Base-by-base conservation (phyloP, 2,797 vertebrate species). In the Sebastes trivittatus region DNA sequence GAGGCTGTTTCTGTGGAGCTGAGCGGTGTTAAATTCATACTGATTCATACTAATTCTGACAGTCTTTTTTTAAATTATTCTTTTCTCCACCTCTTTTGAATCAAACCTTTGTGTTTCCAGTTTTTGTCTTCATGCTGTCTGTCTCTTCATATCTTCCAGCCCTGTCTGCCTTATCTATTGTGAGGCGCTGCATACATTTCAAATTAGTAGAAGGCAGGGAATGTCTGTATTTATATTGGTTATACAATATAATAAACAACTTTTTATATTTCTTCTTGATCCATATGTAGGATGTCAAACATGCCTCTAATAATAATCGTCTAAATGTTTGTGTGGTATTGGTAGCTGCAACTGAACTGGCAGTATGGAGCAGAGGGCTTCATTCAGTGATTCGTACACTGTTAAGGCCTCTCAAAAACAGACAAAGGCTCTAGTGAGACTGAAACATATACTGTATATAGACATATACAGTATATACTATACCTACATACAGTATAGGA, bases 221-320 rank as follows among this genome's bases (percentile, higher is more conserved):
- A 23, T 75, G 34, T 83, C 27, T 14, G n/a, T 38, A 25, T 42
- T 66, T 78, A 23, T 5, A 1, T 46, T 78, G 16, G 27, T 22
- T 25, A 25, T 74, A 52, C 30, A 55, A 11, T 46, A 60, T n/a
- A 22, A 23, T 64, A 32, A 52, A 55, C 11, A 23, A 6, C 11
- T 76, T 79, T 75, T 80, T 68, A 29, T 11, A 23, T 59, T 63
- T 77, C 5, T 20, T 8, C 22, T 11, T 58, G 29, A 77, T 65
- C 9, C 18, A 18, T 61, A 8, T 61, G 29, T 8, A 34, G 23
- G 32, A 42, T 65, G 22, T 42, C 27, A 61, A 34, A 72, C 23
- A n/a, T 62, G 10, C 10, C 23, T 10, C 27, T 36, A 25, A 76
- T 68, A 5, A 34, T 62, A 9, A 30, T 54, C 16, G 0, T 38